These are phyloP conservation scores for Zophobas atratus DNA, from an alignment of 1,140 invertebrate genomes.

Conservation along the genomic window DNA sequence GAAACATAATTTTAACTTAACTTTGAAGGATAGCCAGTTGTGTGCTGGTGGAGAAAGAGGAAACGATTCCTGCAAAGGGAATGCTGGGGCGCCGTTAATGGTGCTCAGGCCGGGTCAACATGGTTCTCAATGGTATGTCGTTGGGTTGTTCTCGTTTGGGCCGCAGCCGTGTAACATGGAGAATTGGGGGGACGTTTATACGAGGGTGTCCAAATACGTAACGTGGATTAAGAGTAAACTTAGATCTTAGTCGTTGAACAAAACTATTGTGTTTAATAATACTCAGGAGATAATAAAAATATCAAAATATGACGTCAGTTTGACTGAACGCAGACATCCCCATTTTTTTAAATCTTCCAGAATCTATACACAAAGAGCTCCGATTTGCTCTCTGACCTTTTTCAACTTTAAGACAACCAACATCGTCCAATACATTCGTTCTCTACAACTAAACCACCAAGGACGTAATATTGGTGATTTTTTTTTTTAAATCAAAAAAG, in stretches of 20 bases:
- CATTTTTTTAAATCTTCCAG: too few relatives aligned
- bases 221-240: constrained; percentile 76
- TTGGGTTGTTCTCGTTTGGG: constrained; percentile 84
- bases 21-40: constrained; percentile 66
- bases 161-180: constrained; percentile 79
- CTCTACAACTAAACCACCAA: too few relatives aligned
- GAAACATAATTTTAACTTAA: neutral
- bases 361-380: too few relatives aligned
- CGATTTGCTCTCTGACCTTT: too few relatives aligned
- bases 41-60: constrained; percentile 74
- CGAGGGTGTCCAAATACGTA: constrained; percentile 76
- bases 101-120: constrained; percentile 13
- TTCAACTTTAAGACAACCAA: too few relatives aligned
- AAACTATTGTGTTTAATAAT: too few relatives aligned
- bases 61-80: constrained; percentile 69
- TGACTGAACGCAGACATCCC: too few relatives aligned
- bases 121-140: constrained; percentile 69
- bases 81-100: constrained; percentile 85
- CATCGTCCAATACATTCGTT: too few relatives aligned
- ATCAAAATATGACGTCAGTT: too few relatives aligned
- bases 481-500: too few relatives aligned
- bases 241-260: constrained; percentile 48
- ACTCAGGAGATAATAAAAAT: too few relatives aligned
- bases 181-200: constrained; percentile 85
- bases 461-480: too few relatives aligned